These are phyloP conservation scores for Phoebastria nigripes DNA, from an alignment of 2,797 vertebrate genomes.

Conservation along the genomic window DNA sequence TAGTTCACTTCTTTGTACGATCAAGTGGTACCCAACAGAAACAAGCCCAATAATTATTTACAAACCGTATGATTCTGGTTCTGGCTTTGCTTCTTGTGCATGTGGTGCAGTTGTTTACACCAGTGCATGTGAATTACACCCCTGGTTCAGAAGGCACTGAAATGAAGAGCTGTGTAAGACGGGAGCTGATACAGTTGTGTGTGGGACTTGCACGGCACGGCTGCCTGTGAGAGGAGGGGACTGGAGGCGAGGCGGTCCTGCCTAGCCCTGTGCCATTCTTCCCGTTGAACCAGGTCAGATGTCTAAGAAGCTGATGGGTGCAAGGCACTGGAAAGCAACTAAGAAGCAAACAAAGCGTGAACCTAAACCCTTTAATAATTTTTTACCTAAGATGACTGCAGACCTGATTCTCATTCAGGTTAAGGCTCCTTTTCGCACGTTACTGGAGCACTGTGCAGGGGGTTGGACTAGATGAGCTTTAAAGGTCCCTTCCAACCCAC, in stretches of 20 bases:
- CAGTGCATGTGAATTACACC: rapidly evolving
- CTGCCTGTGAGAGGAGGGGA: neutral
- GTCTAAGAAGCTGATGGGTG: neutral
- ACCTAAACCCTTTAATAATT: neutral
- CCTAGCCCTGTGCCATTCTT: no score
- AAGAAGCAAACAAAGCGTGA: neutral
- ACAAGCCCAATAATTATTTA: neutral
- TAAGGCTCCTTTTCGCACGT: neutral
- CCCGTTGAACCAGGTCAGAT: no score
- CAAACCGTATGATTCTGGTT: neutral
- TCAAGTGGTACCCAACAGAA: neutral
- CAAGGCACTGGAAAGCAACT: neutral
- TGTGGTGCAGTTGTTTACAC: neutral
- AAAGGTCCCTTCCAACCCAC: neutral
- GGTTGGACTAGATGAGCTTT: neutral
- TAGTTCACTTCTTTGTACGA: neutral
- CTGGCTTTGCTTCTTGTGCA: neutral
- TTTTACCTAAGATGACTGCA: neutral
- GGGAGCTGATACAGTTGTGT: rapidly evolving
- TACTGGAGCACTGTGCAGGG: neutral
- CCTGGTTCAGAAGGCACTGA: neutral
- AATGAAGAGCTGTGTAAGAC: rapidly evolving
- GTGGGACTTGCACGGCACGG: neutral
- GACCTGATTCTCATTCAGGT: neutral
- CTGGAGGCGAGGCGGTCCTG: neutral